Percentiles rank a stretch among this genome's conserved stretches.
phyloP scores from a whole-genome alignment of 2,113 vertebrate genomes.

The Rhombomys opimus region DNA sequence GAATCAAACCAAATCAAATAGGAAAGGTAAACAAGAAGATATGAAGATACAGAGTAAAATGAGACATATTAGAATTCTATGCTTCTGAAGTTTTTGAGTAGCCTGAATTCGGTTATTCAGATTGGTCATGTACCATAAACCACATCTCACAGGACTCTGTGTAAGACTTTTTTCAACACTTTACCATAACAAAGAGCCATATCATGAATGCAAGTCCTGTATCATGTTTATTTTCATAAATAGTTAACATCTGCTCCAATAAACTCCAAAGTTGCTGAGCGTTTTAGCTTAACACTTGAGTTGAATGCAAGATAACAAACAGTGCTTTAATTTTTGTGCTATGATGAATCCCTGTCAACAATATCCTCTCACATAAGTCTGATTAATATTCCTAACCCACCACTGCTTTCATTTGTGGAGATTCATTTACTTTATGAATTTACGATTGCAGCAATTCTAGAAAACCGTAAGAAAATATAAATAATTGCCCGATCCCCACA shows the following conservation, averaged over 20 bases:
- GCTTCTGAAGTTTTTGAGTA: constrained; percentile 39
- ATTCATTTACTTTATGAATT: constrained; percentile 80
- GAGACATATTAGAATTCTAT: constrained; percentile 40
- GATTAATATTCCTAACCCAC: constrained; percentile 81
- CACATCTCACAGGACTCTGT: not conserved
- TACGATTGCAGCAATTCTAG: constrained; percentile 82
- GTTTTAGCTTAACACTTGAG: constrained; percentile 70
- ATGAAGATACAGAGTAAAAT: constrained; percentile 10
- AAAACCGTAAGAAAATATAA: constrained; percentile 84
- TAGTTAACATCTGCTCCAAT: constrained; percentile 76
- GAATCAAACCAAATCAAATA: constrained; percentile 43
- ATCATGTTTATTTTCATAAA: constrained; percentile 75
- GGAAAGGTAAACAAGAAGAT: constrained; percentile 18
- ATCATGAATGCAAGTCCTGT: constrained; percentile 73
- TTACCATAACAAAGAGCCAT: constrained; percentile 68
- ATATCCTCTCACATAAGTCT: constrained; percentile 75
- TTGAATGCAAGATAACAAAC: constrained; percentile 79
- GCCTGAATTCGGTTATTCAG: constrained; percentile 38
- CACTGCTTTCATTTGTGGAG: constrained; percentile 80
- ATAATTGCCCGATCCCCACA: constrained; percentile 79
- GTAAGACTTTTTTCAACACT: constrained; percentile 2
- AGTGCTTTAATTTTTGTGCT: constrained; percentile 79
- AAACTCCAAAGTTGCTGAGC: constrained; percentile 72
- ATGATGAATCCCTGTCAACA: constrained; percentile 82
- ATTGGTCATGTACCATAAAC: constrained; percentile 15